Base-by-base conservation (phyloP, 2,888 invertebrate genomes). In the Phortica magna region DNA sequence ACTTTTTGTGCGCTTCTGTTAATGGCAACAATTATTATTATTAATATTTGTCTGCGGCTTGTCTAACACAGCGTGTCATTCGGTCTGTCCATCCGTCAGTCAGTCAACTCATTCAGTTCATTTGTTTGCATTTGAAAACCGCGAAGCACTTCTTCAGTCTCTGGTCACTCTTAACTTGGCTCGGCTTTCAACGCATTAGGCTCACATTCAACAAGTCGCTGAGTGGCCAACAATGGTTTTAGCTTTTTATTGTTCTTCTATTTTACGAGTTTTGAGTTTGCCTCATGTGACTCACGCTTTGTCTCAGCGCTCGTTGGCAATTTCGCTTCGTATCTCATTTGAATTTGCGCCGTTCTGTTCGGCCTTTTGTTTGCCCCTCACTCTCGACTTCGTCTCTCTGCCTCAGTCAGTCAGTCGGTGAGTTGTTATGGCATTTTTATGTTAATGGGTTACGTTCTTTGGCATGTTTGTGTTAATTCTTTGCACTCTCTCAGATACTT, bases 381-480 rank as follows among this genome's bases (percentile, higher is more conserved):
- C 55, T 65, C n/a, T 41, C n/a, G 14, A 39, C 65, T n/a, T 42
- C 5, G 31, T 65, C 5, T 72, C 14, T 17, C 39, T n/a, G n/a
- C n/a, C n/a, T n/a, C n/a, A n/a, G 14, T 72, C 42, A 39, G 64
- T 64, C 57, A 55, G 79, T 83, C 78, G 80, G 82, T 80, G 74
- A 71, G 48, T 75, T 77, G 76, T 43, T 55, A 76, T 64, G 73
- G 74, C 74, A 59, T 77, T 75, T 76, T 43, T 80, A 75, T 80
- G 79, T 77, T 81, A 83, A 78, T 84, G 73, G 79, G 79, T 74
- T 77, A 76, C 42, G 14, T 4, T 22, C 17, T 9, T 87, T 88
- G 84, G 78, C 83, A 80, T 80, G 84, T 75, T 80, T 79, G 80
- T 85, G 86, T 39, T 88, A 85, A 85, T 82, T 81, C 65, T 76